Evolutionary conservation across 1,140 invertebrate genomes (phyloP).

Genomic region (Pemphigus obesinymphae): DNA sequence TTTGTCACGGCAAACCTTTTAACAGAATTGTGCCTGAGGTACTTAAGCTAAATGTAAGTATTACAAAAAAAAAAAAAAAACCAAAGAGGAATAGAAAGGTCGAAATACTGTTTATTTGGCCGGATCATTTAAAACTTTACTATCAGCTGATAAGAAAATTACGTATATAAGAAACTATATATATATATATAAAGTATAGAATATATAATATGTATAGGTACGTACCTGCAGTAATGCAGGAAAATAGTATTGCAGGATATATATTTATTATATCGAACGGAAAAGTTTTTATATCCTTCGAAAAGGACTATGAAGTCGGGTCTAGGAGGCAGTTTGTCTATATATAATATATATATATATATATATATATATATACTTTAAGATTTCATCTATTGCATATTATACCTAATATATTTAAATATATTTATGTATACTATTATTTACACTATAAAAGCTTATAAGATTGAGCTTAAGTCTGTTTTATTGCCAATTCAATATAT

Average conservation of each 20-base stretch:
- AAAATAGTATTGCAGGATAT: no score
- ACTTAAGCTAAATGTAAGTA: conserved; percentile 22
- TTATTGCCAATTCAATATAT: background rate
- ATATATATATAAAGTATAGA: no score
- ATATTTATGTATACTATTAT: background rate
- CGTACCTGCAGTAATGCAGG: background rate
- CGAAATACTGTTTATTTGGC: conserved; percentile 20
- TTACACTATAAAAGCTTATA: background rate
- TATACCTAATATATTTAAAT: conserved; percentile 1
- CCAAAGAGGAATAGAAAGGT: background rate
- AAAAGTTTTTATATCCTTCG: conserved; percentile 20
- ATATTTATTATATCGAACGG: no score
- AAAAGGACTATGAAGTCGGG: background rate
- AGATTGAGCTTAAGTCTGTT: background rate
- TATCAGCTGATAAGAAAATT: conserved; percentile 33
- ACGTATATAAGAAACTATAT: no score
- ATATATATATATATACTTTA: conserved; percentile 16
- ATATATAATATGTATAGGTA: no score
- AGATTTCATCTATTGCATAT: background rate
- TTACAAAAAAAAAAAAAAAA: conserved; percentile 4
- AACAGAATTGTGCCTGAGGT: conserved; percentile 9
- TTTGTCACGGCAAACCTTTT: conserved; percentile 28
- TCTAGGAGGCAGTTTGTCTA: no score
- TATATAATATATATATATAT: no score
- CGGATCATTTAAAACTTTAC: conserved; percentile 32